Base-by-base conservation (phyloP, 1,140 invertebrate species). In the Brachionus calyciflorus region DNA sequence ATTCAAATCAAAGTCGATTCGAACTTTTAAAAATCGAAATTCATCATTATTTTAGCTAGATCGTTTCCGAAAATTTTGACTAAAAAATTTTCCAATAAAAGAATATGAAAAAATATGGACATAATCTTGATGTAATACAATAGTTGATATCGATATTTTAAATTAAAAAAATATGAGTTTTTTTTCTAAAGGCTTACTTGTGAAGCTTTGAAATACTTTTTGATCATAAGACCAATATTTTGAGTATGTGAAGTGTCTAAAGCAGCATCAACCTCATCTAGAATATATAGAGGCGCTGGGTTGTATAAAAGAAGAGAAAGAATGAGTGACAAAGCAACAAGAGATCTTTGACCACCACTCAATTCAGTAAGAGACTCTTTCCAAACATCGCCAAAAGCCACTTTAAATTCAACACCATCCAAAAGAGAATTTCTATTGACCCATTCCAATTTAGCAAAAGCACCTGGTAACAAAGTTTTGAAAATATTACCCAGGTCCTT, bases 221-320 rank as follows among this genome's bases (percentile, higher is more conserved):
- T 91, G 6, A 99, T 87, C 93, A 99, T 98, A 69, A 89, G 88
- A 1, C 96, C 96, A 81, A 99, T 99, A 86, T 99, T 99, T 85
- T 98, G 93, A 4, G 97, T 99, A 83, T 99, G 97, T 1, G 93
- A 96, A 24, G 98, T 88, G 87, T 99, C 97, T 2, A 99, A 86
- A 3, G 97, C 97, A 5, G 97, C 95, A 85, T 99, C 97, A 51
- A 99, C 93, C 87, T 99, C 96, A 83, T 99, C 97, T 80, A 99
- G 87, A 84, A 99, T 98, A 82, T 99, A 99, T 10, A 99, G 87
- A 1, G 96, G 97, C 12, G 97, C 97, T 4, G 97, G 96, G 81
- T 96, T 96, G 85, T 96, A 99, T 75, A 94, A 88, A 77, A 99
- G 85, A 91, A 99, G 92, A 26, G 96, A 92, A 78, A 99, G 87